Evolutionary conservation across 1,140 invertebrate species (phyloP), one percentile per base, ranked within the genome.

Genomic region (Alviniconcha marisindica): DNA sequence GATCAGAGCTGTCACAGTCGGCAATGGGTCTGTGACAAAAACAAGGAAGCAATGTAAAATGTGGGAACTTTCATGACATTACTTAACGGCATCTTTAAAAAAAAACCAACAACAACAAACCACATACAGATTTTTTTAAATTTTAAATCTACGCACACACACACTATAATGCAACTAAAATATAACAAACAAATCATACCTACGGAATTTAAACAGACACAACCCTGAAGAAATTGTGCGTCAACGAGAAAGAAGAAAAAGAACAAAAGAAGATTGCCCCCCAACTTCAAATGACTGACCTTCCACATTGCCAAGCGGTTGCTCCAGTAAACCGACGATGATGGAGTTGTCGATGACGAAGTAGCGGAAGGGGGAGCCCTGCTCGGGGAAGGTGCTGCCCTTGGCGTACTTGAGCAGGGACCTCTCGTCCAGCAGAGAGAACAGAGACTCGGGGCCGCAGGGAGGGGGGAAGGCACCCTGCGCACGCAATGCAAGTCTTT

Each of bases 261-360:
- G 36, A 14, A n/a, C 66, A n/a, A 7, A n/a, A 69, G 7, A 69
- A 10, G 36, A 69, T n/a, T n/a, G n/a, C n/a, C 1, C 44, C 12
- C 40, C 12, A 24, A n/a, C 44, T 15, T 28, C 24, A 21, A 73
- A 4, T 2, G 14, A 15, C 48, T 24, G 5, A 94, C 94, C 94
- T 93, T 94, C 92, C 86, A 94, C 92, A 88, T 94, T 94, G 42
- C 96, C 97, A 0, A 98, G 93, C 28, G 97, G 97, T 91, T 98
- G 97, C 91, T 99, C 98, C 7, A 99, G 91, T 69, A 99, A 92
- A 1, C 97, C 97, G 54, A 99, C 93, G 90, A 99, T 95, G 1
- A 97, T 96, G 4, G 96, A 95, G 87, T 98, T 97, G 90, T 99
- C 97, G 0, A 97, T 89, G 0, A 98, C 96, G 94, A 97, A 99